These are phyloP conservation scores for Jacana jacana DNA, from an alignment of 2,113 vertebrate genomes.

Conservation along the genomic window DNA sequence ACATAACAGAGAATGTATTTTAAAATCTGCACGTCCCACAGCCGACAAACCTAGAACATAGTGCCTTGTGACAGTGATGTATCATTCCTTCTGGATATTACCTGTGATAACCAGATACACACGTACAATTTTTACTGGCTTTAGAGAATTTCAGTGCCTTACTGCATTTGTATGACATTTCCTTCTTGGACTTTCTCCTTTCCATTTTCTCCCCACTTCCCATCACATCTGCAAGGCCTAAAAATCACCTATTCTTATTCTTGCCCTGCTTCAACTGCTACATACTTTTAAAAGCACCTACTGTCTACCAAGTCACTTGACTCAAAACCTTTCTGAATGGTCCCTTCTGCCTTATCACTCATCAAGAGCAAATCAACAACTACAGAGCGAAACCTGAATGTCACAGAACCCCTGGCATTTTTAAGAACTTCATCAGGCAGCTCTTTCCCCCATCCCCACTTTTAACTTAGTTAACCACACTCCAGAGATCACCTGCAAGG, in stretches of 20 bases:
- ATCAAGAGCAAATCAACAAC: not conserved
- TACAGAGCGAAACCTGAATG: accelerated
- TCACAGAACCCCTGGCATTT: not conserved
- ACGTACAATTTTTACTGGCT: not conserved
- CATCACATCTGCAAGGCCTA: not conserved
- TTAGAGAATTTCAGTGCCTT: not conserved
- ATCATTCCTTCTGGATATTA: not conserved
- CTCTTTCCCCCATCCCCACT: not conserved
- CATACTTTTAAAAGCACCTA: not conserved
- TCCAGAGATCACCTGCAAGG: not conserved
- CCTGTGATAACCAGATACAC: not conserved
- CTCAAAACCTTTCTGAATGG: not conserved
- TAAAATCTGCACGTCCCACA: not conserved
- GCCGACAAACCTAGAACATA: not conserved
- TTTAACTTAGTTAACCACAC: not conserved
- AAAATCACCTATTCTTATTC: not conserved
- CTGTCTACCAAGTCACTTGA: not conserved
- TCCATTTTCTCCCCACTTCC: not conserved
- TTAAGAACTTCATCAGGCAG: not conserved
- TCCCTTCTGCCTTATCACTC: not conserved
- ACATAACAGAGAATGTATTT: not conserved
- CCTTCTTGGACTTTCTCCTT: not conserved
- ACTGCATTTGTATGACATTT: not conserved
- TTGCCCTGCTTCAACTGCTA: not conserved
- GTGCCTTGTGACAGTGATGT: accelerated